Base-by-base conservation (phyloP, 1,140 invertebrate genomes). In the Drosophila guanche region DNA sequence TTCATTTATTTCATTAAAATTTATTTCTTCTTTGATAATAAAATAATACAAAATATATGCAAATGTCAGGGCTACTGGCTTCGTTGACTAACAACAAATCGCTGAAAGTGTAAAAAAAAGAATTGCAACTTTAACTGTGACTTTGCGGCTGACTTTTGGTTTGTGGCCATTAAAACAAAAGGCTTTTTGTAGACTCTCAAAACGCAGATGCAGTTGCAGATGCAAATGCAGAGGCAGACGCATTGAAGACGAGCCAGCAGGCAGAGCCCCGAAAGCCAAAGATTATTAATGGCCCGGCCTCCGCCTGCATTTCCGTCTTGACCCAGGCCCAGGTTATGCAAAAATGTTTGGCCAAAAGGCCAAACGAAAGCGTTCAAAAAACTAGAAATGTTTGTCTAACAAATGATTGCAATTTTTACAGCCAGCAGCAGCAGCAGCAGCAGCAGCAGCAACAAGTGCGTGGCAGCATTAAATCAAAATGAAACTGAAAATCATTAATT, bases 271-370 rank as follows among this genome's bases (percentile, higher is more conserved):
- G 55, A 68, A 53, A 75, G 71, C 23, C 62, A 51, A 62, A 72
- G 67, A 76, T 88, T 88, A 88, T 88, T 88, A 88, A 88, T 88
- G 78, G 78, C 72, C 25, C 56, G 46, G 83, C 77, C 73, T 68
- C 75, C 56, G 78, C 66, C 85, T 70, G 62, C 83, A 88, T 88
- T 88, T 88, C 83, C 83, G 83, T 88, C 83, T 88, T 88, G 83
- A 88, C 83, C 83, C 84, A 67, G 56, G 83, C 83, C 83, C 84
- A 67, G 56, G 83, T 88, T 88, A 88, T 88, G 83, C 83, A 88
- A 88, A 88, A 79, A 88, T 88, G 83, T 79, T 88, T 37, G 60
- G 60, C 58, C 78, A 71, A 86, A 86, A 88, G 78, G 83, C 83
- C 83, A 88, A 88, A 81, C 83, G 78, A 86, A 86, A 88, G 74